Base-by-base conservation (phyloP, 2,113 vertebrate species). In the Brachypteracias leptosomus region DNA sequence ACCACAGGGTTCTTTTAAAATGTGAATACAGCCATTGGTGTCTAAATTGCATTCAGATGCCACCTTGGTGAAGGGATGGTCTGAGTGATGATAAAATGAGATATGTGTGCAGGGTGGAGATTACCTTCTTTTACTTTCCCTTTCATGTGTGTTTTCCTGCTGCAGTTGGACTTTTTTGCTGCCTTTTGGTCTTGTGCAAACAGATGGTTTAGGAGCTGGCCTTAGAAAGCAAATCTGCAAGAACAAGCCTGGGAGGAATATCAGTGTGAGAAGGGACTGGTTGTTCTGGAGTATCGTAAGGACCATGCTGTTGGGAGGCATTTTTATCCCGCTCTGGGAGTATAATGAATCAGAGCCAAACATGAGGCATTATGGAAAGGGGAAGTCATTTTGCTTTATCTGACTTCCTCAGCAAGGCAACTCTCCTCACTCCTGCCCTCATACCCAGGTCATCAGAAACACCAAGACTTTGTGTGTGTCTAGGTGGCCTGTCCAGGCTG, bases 51-150 rank as follows among this genome's bases (percentile, higher is more conserved):
- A 33, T 52, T 78, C 42, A 90, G 46, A 36, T 74, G 31, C 42
- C 42, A 11, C 35, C 18, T 78, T 6, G 6, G 8, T 42, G 40
- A 21, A 18, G 16, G 28, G 77, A 81, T 15, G 26, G 54, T 42
- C 40, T 65, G 68, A 77, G 49, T 6, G 16, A 16, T 55, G 35
- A 70, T 35, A 57, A 68, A 93, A 91, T 22, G 22, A 61, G 65
- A 21, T 22, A 55, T 0, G 0, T 13, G 13, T 38, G 11, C 31
- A 19, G 13, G 4, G 11, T 28, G 46, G 17, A 61, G 38, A 47
- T 40, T 40, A 13, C 42, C 29, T 68, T 81, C 62, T 76, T 52
- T 16, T 14, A 6, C 85, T 81, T 93, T 59, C 35, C 29, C 22
- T 76, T 65, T 58, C 36, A 6, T 54, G 3, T 16, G 6, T 59